Evolutionary conservation across 1,140 invertebrate genomes (phyloP), one percentile per base, ranked within the genome.

Genomic region (Lepidostoma basale): DNA sequence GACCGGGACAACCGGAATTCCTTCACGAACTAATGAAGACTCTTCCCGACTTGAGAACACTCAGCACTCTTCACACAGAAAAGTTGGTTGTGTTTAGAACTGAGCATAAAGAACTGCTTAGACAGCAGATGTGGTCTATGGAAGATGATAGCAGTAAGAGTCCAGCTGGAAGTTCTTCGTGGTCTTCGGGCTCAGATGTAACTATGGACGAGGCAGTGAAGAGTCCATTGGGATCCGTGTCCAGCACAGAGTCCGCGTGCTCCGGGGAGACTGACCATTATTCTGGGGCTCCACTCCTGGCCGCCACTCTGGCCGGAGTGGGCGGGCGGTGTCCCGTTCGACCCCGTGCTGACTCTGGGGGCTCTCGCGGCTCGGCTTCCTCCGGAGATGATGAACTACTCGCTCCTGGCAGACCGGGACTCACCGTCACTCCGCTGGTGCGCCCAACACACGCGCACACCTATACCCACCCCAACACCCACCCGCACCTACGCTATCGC

Each of bases 11-110:
- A 75, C 88, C 89, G 0, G 89, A 90, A 56, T 90, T 98, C 62
- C 86, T 95, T 59, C 86, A 89, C 49, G 94, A 97, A 77, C 78
- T 98, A 69, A 88, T 97, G 81, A 95, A 95, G 78, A 98, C 97
- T 75, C 92, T 98, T 62, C 95, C 96, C 1, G 97, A 98, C 82
- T 85, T 98, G 70, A 86, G 96, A 68, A 98, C 96, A 0, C 82
- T 98, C 36, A 98, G 98, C 82, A 97, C 96, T 2, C 86, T 98
- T 9, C 97, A 98, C 77, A 97, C 95, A 0, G 97, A 98, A 77
- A 98, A 98, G 78, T 84, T 98, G 23, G 85, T 98, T 12, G 95
- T 96, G 0, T 96, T 95, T 81, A 94, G 95, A 76, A 93, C 93
- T 16, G 91, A 94, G 77, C 91, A 94, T 74, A 92, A 92, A 76